These are phyloP conservation scores for Arrhamphus sclerolepis DNA, from an alignment of 2,797 vertebrate genomes.

Conservation along the genomic window DNA sequence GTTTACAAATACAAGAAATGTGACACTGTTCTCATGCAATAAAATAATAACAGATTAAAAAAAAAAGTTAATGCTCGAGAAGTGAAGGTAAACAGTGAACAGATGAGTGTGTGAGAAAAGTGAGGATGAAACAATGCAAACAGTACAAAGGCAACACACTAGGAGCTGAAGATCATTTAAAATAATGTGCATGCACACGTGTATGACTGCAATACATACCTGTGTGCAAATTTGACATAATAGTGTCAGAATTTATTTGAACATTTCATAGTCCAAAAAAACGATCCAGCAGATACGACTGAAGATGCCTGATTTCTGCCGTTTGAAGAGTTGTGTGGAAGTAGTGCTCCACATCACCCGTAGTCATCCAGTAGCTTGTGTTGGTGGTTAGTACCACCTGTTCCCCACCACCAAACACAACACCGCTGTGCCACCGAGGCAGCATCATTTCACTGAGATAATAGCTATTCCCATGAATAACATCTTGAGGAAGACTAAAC, in stretches of 20 bases:
- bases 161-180: neutral
- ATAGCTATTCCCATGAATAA: neutral
- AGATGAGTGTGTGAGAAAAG: neutral
- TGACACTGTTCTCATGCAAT: no score
- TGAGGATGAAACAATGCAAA: neutral
- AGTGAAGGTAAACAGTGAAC: neutral
- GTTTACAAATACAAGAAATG: no score
- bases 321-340: neutral
- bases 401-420: conserved; percentile 3
- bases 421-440: neutral
- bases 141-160: neutral
- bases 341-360: no score
- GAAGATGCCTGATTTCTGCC: no score
- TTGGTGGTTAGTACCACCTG: neutral
- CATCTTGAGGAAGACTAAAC: neutral
- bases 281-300: neutral
- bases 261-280: neutral
- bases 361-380: neutral
- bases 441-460: neutral
- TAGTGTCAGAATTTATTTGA: neutral
- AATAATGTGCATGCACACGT: neutral
- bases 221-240: no score
- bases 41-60: no score
- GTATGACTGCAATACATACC: no score
- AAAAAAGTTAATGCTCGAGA: neutral